Conservation (phyloP, 2,113 vertebrate genomes). For the Hypocryptadius cinnamomeus region DNA sequence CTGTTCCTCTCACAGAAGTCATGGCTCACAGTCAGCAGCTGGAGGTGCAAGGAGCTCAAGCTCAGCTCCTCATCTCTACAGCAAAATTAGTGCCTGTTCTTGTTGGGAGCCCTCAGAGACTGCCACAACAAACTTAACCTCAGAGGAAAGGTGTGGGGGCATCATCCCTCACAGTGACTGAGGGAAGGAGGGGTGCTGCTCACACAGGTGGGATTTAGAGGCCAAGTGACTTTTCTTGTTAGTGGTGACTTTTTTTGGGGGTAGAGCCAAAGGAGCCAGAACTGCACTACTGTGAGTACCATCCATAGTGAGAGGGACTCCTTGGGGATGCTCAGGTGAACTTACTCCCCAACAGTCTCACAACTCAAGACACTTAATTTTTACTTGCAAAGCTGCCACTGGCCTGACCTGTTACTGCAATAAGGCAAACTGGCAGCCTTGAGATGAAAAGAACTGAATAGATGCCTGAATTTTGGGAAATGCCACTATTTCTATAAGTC, state of each 20-base stretch:
- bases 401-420: not conserved
- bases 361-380: not conserved
- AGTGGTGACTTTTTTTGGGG: not conserved
- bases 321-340: not conserved
- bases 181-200: not conserved
- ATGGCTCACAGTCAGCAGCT: not conserved
- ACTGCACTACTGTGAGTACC: not conserved
- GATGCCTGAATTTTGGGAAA: not conserved
- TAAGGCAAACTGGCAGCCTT: not conserved
- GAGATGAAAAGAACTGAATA: not conserved
- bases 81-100: not conserved
- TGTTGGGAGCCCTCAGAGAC: not conserved
- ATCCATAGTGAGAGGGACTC: not conserved
- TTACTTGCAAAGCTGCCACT: not conserved
- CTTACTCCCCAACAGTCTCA: not conserved
- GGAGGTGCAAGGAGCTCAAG: not conserved
- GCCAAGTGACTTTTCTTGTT: not conserved
- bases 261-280: not conserved
- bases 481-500: not conserved
- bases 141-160: not conserved
- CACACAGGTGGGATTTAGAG: not conserved
- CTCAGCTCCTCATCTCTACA: not conserved
- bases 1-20: not conserved
- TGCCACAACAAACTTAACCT: not conserved
- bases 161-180: not conserved